Evolutionary conservation across 23 tunicate genomes (phyloP).

Genomic region (Trididemnum nubilum): DNA sequence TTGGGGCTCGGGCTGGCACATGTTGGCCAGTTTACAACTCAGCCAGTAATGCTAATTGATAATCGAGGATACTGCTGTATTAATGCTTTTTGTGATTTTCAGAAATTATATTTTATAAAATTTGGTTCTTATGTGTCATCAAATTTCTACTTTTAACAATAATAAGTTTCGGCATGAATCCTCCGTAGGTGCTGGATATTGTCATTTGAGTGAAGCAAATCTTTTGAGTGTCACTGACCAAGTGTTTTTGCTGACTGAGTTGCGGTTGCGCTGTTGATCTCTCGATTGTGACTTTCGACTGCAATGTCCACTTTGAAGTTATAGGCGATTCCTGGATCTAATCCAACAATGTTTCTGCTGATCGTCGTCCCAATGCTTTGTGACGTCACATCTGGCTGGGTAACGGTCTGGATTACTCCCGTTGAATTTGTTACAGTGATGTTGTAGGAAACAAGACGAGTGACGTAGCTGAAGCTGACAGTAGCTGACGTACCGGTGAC

Average conservation of each 20-base stretch:
- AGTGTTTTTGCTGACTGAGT: background rate
- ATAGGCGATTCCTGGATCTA: background rate
- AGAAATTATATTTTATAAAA: too few species aligned
- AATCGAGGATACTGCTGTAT: too few species aligned
- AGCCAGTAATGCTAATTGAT: too few species aligned
- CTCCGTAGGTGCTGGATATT: too few species aligned
- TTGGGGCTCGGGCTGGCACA: too few species aligned
- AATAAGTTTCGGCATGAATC: too few species aligned
- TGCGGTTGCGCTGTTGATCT: background rate
- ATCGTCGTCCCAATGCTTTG: background rate
- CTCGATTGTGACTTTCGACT: background rate
- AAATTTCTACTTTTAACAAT: too few species aligned
- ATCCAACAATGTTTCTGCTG: background rate
- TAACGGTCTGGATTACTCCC: background rate
- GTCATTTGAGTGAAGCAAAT: too few species aligned
- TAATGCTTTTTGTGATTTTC: too few species aligned
- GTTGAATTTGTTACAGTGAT: background rate
- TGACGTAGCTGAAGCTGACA: background rate
- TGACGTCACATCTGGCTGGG: background rate
- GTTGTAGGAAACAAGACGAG: constrained; percentile 18
- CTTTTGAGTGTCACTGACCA: too few species aligned
- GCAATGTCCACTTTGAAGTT: background rate
- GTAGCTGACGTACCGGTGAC: constrained; percentile 3
- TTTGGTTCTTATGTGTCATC: too few species aligned
- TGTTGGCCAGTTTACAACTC: too few species aligned